A percentile compares a stretch with the other conserved stretches of the same genome.
Conservation (phyloP, 1,140 invertebrate genomes). For the Zaprionus ghesquierei region DNA sequence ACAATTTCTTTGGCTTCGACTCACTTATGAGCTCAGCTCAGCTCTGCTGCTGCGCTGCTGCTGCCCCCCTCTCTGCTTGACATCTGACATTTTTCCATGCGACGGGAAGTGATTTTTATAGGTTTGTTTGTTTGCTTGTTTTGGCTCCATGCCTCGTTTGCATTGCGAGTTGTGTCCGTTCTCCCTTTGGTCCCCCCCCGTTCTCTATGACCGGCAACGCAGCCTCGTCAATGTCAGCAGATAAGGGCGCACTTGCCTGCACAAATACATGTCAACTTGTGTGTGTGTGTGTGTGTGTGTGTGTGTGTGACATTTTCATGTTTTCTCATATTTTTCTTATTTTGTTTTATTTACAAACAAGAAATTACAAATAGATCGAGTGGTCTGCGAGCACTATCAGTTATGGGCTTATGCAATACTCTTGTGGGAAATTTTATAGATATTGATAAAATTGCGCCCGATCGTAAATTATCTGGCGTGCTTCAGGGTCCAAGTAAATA, state of each 20-base stretch:
- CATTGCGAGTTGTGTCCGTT: conserved; percentile 5
- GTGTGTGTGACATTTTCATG: conserved; percentile 35
- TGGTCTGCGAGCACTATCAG: conserved; percentile 54
- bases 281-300: conserved; percentile 11
- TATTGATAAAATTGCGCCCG: conserved; percentile 49
- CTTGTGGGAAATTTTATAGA: conserved; percentile 59
- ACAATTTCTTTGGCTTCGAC: conserved; percentile 47
- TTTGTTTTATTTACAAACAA: conserved; percentile 55
- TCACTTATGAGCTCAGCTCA: conserved; percentile 8
- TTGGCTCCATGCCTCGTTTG: conserved; percentile 35
- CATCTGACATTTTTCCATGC: conserved; percentile 64
- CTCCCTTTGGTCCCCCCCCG: background rate
- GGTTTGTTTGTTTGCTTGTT: conserved; percentile 50
- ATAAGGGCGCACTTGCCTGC: conserved; percentile 65
- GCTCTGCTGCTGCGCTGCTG: background rate
- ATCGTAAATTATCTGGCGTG: conserved; percentile 57
- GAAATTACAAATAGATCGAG: conserved; percentile 62
- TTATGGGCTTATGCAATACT: conserved; percentile 55
- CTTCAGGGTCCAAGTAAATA: conserved; percentile 39
- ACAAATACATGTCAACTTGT: too few relatives aligned
- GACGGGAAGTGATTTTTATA: conserved; percentile 72
- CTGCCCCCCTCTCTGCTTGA: conserved; percentile 24
- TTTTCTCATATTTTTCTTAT: conserved; percentile 59
- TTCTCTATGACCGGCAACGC: background rate
- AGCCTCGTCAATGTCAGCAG: conserved; percentile 50